phyloP scores from a whole-genome alignment of 2,888 invertebrate genomes.

The Gerris lacustris region DNA sequence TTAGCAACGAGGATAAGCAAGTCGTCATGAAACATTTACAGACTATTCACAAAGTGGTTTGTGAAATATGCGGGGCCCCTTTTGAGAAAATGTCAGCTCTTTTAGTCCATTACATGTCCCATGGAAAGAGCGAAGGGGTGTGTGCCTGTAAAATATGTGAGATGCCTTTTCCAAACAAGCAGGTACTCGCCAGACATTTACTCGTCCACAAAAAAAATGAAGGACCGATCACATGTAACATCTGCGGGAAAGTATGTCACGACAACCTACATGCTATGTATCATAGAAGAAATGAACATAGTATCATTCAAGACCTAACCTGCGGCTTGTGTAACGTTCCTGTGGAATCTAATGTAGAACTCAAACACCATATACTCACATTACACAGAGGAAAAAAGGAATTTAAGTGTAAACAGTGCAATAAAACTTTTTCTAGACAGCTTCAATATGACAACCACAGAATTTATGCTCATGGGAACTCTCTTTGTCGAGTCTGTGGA shows the following conservation, averaged over 20 bases:
- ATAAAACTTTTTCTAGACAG: slow-evolving; percentile 23
- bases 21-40: neutral
- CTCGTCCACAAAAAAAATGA: neutral
- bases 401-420: slow-evolving; percentile 26
- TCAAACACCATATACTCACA: slow-evolving; percentile 24
- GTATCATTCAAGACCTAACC: slow-evolving; percentile 13
- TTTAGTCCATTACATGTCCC: neutral
- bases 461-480: slow-evolving; percentile 12
- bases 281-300: neutral
- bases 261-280: neutral
- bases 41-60: neutral
- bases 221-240: neutral
- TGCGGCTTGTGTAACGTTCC: slow-evolving; percentile 23
- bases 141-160: slow-evolving; percentile 2
- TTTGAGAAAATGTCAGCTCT: neutral
- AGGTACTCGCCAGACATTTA: neutral
- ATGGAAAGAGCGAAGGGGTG: neutral
- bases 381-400: slow-evolving; percentile 23
- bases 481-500: slow-evolving; percentile 9
- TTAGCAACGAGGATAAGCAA: neutral
- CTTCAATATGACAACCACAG: slow-evolving; percentile 15
- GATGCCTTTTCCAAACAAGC: slow-evolving; percentile 2
- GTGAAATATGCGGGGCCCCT: neutral
- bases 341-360: slow-evolving; percentile 20
- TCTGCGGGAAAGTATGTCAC: neutral